A percentile compares a stretch with the other conserved stretches of the same genome.
Evolutionary conservation across 2,888 invertebrate species (phyloP).

Genomic region (Aphrophora alni): DNA sequence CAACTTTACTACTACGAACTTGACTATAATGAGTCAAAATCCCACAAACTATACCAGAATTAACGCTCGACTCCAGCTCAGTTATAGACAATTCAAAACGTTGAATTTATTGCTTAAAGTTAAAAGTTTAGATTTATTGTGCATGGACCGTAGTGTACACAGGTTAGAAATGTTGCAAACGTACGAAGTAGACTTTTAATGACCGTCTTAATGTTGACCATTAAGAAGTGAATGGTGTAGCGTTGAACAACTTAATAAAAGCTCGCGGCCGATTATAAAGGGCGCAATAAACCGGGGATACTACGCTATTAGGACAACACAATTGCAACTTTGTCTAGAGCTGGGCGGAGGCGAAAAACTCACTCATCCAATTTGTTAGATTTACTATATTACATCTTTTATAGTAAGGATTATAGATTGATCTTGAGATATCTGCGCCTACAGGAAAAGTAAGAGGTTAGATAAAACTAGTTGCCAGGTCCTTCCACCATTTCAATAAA

Average conservation of each 20-base stretch:
- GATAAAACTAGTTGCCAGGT: too few species aligned
- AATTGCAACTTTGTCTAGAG: neutral
- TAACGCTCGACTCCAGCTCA: too few species aligned
- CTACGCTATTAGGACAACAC: neutral
- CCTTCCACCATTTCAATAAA: too few species aligned
- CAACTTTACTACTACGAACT: too few species aligned
- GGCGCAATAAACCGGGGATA: neutral
- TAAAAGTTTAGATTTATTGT: neutral
- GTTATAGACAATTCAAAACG: too few species aligned
- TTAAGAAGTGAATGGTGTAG: slow-evolving; percentile 9
- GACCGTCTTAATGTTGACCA: slow-evolving; percentile 28
- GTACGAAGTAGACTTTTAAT: slow-evolving; percentile 16
- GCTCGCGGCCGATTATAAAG: slow-evolving; percentile 14
- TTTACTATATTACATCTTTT: neutral
- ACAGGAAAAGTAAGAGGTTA: too few species aligned
- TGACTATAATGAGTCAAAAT: too few species aligned
- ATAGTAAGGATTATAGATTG: too few species aligned
- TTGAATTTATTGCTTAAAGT: too few species aligned
- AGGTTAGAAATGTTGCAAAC: neutral
- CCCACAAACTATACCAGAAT: too few species aligned
- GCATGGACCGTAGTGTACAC: neutral
- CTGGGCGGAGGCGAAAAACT: neutral
- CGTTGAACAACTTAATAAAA: slow-evolving; percentile 33
- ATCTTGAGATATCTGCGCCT: too few species aligned
- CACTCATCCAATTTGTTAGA: neutral